Base-by-base conservation (phyloP, 2,797 vertebrate genomes). In the Aeoliscus strigatus region DNA sequence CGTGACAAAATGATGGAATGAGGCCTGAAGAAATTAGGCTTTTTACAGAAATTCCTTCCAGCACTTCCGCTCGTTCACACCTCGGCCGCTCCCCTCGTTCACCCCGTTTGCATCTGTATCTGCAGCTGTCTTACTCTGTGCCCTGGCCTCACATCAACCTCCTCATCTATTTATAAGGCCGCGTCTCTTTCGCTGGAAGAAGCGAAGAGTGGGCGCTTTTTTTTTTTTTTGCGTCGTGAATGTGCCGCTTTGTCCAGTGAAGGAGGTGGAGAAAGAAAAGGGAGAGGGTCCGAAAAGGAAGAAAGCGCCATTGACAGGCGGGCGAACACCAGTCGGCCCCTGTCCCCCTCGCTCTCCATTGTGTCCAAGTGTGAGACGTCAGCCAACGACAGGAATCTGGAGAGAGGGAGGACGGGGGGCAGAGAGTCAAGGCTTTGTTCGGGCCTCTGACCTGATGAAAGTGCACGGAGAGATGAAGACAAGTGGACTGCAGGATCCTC, bases 301-400 rank as follows among this genome's bases (percentile, higher is more conserved):
- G 73, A 83, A 83, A 80, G 79, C 69, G 10, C 72, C 75, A 73
- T 84, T 85, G 80, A 87, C 47, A 75, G 66, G 14, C n/a, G 2
- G 42, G 54, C 62, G n/a, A n/a, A n/a, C n/a, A n/a, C n/a, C 69
- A 71, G 70, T 69, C 82, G 54, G 74, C 29, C 80, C 73, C 70
- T 71, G 73, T 75, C 79, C 66, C 59, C 69, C 69, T 38, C 73
- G 60, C 64, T 49, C 80, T 49, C 85, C 74, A 82, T 87, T 90
- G 88, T 89, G 78, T 74, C 50, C 2, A 3, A 70, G 64, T 47
- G 74, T 66, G 56, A 66, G 79, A 86, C 80, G 78, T 86, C 84
- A 87, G 84, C 77, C 80, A 82, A 77, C 51, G 74, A 66, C 73
- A 83, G 78, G 83, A 88, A 88, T 88, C 81, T 51, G 70, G 44